Evolutionary conservation across 2,797 vertebrate species (phyloP).

Genomic region (Onychomys torridus): DNA sequence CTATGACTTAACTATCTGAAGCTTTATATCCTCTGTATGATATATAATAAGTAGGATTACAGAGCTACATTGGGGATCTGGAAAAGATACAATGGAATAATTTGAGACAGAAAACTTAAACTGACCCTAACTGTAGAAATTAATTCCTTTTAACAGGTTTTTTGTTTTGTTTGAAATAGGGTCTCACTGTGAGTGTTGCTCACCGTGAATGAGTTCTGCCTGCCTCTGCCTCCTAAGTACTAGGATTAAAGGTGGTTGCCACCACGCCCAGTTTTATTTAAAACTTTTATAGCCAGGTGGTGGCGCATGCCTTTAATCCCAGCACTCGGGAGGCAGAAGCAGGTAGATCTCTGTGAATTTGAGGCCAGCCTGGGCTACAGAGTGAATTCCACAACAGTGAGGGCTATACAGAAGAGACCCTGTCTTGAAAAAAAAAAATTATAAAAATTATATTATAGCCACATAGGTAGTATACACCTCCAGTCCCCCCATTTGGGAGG

Average conservation of each 20-base stretch:
- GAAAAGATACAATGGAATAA: slow-evolving; percentile 47
- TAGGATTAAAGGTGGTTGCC: not conserved
- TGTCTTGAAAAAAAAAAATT: not conserved
- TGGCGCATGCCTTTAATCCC: not conserved
- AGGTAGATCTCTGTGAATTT: not conserved
- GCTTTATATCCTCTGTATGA: slow-evolving; percentile 24
- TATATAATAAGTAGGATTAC: not conserved
- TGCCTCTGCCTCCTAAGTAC: not conserved
- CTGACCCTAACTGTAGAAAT: not conserved
- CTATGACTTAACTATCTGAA: not conserved
- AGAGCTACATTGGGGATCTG: slow-evolving; percentile 35
- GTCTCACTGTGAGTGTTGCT: not conserved
- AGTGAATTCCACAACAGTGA: not conserved
- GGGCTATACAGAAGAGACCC: not conserved
- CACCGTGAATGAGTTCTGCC: not conserved
- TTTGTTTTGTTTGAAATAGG: not conserved
- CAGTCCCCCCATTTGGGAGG: not conserved
- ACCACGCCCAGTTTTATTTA: not conserved
- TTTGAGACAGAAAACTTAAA: not conserved
- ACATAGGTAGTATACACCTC: not conserved
- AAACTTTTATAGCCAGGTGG: not conserved
- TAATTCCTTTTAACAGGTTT: not conserved
- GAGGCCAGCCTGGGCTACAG: not conserved
- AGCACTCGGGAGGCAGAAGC: not conserved
- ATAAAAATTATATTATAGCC: not conserved